phyloP scores from a whole-genome alignment of 2,113 vertebrate species.

The Sander lucioperca region DNA sequence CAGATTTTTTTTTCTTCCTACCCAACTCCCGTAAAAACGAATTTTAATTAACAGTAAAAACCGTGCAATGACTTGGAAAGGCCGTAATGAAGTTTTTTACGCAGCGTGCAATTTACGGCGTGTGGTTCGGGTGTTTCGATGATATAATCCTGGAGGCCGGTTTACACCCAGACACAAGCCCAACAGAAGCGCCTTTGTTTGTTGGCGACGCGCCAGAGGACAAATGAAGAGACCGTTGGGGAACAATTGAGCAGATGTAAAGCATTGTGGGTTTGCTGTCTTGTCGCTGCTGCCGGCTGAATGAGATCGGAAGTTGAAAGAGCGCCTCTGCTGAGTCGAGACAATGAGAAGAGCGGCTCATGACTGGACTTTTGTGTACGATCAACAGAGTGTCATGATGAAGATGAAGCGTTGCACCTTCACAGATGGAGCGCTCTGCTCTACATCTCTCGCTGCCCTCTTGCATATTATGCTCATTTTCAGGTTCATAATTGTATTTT shows the following conservation, averaged over 20 bases:
- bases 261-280: slow-evolving; percentile 1
- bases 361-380: not conserved
- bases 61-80: slow-evolving; percentile 60
- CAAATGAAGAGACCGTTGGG: not conserved
- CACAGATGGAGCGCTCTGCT: not conserved
- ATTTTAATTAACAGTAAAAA: slow-evolving; percentile 80
- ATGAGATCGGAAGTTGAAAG: not conserved
- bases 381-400: not conserved
- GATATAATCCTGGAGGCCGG: slow-evolving; percentile 34
- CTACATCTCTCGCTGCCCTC: not conserved
- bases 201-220: slow-evolving; percentile 7
- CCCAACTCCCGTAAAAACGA: slow-evolving; percentile 48
- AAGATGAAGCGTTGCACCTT: not conserved
- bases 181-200: slow-evolving; percentile 38
- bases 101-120: slow-evolving; percentile 59
- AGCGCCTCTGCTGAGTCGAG: not conserved
- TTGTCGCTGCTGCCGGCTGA: not conserved
- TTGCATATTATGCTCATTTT: not conserved
- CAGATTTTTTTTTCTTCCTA: slow-evolving; percentile 25
- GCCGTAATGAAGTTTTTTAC: slow-evolving; percentile 76
- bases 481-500: no score
- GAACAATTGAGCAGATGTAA: slow-evolving; percentile 28
- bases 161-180: slow-evolving; percentile 12
- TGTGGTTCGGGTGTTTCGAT: slow-evolving; percentile 60
- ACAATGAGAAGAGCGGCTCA: not conserved